Evolutionary conservation across 1,140 invertebrate species (phyloP).

Genomic region (Physella acuta): DNA sequence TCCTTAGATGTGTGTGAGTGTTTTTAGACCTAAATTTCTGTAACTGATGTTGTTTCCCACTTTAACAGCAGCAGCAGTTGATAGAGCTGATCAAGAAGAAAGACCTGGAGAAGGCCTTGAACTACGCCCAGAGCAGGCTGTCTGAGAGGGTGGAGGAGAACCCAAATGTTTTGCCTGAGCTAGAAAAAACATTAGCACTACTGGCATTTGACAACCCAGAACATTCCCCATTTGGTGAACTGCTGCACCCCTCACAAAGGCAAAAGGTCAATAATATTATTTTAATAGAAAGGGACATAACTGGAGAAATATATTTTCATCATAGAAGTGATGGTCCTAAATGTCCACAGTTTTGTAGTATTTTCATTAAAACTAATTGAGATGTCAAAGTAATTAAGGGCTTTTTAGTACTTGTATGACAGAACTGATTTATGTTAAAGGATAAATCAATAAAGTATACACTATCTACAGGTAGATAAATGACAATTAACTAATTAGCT

Average conservation of each 20-base stretch:
- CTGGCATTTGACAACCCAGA: conserved; percentile 96
- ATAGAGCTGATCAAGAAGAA: conserved; percentile 90
- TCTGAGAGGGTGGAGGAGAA: conserved; percentile 88
- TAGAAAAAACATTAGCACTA: conserved; percentile 83
- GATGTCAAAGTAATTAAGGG: no score
- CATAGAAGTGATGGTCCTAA: no score
- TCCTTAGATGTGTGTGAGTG: neutral
- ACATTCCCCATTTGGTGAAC: conserved; percentile 90
- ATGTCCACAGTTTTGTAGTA: no score
- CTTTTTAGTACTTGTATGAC: no score
- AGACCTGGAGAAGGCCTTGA: conserved; percentile 90
- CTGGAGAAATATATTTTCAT: no score
- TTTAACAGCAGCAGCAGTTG: conserved; percentile 83
- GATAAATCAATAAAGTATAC: no score
- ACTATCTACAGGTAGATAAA: no score
- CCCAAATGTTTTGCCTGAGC: conserved; percentile 65
- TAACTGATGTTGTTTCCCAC: conserved; percentile 14
- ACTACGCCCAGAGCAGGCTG: conserved; percentile 91
- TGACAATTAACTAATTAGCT: no score
- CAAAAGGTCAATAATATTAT: conserved; percentile 76
- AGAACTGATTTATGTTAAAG: no score
- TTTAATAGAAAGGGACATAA: no score
- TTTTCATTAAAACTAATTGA: no score
- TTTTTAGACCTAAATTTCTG: neutral
- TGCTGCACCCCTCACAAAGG: conserved; percentile 67